phyloP scores from a whole-genome alignment of 1,140 invertebrate species.

The Lerema accius region DNA sequence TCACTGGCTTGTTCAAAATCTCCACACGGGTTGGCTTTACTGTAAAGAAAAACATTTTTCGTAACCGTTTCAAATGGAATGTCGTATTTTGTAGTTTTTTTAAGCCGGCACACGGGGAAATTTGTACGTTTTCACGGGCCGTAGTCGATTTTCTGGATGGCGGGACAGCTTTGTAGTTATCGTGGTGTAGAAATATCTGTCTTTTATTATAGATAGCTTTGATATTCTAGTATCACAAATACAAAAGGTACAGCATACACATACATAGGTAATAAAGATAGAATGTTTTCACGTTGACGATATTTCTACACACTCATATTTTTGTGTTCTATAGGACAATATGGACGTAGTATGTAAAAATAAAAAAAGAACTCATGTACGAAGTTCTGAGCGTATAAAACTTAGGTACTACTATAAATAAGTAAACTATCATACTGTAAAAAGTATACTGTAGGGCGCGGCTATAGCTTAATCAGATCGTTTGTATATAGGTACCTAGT shows the following conservation, averaged over 20 bases:
- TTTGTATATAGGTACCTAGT: too few relatives aligned
- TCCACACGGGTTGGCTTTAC: slow-evolving; percentile 90
- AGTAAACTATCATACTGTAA: too few relatives aligned
- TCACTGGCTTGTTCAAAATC: slow-evolving; percentile 88
- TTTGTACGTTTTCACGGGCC: slow-evolving; percentile 16
- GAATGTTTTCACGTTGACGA: neutral
- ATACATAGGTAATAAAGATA: neutral
- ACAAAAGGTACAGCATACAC: neutral
- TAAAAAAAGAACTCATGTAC: too few relatives aligned
- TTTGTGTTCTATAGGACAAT: too few relatives aligned
- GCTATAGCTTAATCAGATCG: too few relatives aligned
- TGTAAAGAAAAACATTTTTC: slow-evolving; percentile 73
- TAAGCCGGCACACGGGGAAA: slow-evolving; percentile 3
- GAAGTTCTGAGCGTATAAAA: too few relatives aligned
- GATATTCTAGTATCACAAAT: slow-evolving; percentile 1
- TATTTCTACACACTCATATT: neutral
- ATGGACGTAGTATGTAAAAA: too few relatives aligned
- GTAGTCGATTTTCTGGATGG: slow-evolving; percentile 21
- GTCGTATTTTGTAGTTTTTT: slow-evolving; percentile 24
- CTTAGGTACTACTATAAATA: too few relatives aligned
- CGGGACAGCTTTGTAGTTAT: slow-evolving; percentile 15
- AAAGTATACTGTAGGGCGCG: too few relatives aligned
- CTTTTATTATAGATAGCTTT: slow-evolving; percentile 20
- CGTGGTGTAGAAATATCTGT: slow-evolving; percentile 7
- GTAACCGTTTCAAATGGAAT: slow-evolving; percentile 32